These are phyloP conservation scores for Ptilonorhynchus violaceus DNA, from an alignment of 2,113 vertebrate species.

Conservation along the genomic window DNA sequence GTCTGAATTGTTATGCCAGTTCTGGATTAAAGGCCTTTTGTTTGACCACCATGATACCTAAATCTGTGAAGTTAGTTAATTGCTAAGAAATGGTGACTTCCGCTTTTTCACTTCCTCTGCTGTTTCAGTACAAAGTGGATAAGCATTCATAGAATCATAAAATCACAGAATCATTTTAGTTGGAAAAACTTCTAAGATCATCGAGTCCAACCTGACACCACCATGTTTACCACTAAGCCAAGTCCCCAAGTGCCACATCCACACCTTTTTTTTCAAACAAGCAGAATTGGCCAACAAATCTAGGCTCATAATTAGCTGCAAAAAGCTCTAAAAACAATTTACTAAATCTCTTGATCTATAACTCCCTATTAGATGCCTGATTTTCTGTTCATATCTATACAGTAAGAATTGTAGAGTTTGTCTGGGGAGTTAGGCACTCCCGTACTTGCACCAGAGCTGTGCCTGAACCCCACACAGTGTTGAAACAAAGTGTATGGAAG, in stretches of 20 bases:
- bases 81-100: neutral
- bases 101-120: neutral
- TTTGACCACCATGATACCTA: neutral
- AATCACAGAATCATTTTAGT: neutral
- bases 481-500: neutral
- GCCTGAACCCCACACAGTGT: neutral
- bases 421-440: neutral
- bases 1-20: neutral
- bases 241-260: neutral
- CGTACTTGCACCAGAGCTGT: fast-evolving
- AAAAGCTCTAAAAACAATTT: neutral
- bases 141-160: neutral
- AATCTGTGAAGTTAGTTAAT: neutral
- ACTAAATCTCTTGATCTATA: neutral
- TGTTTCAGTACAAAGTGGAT: neutral
- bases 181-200: neutral
- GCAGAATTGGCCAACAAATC: neutral
- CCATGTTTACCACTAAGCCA: neutral
- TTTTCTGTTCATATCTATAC: neutral
- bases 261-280: neutral
- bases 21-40: neutral
- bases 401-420: neutral
- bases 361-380: neutral
- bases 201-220: neutral
- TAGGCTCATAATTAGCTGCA: neutral